Base-by-base conservation (phyloP, 2,797 vertebrate species). In the Cyprinella venusta region DNA sequence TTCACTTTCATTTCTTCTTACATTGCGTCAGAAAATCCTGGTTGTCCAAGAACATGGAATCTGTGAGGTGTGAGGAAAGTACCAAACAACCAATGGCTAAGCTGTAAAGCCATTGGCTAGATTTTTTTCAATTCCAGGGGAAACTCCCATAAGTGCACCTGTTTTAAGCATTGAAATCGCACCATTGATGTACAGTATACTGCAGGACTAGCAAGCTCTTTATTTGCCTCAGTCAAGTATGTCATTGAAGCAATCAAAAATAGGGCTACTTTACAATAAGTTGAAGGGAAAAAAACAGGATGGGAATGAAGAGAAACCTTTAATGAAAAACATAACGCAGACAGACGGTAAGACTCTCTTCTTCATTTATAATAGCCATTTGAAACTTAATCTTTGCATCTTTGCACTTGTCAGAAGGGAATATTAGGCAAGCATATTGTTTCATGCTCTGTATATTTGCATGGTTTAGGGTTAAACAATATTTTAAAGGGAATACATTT, bases 1-100 rank as follows among this genome's bases (percentile, higher is more conserved):
- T 61, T 63, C 24, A 63, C 26, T 63, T 63, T 63, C 6, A 63
- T 52, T 72, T 72, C 3, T 18, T 7, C 13, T 45, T 69, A n/a
- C 2, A 24, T 40, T 0, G 0, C 16, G 40, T 33, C 48, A 33
- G 3, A 33, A 10, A 0, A 0, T 6, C 1, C 8, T 50, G 4
- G 30, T 3, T 50, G 16, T 72, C 69, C 16, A 72, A 72, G 26
- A 2, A 18, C 0, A 2, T 33, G 48, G 9, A 36, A 52, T 21
- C 2, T 9, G 5, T 21, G 59, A 63, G 59, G 1, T 7, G 2
- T 10, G 45, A 72, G 48, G 45, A 72, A 72, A 72, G 70, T 6
- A 33, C 70, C 45, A 72, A 72, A 19, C 45, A 19, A 19, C 16
- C 16, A 50, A 30, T 52, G 26, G 6, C 61, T 30, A 12, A 71